Evolutionary conservation across 2,888 invertebrate species (phyloP).

Genomic region (Venusia cambrica): DNA sequence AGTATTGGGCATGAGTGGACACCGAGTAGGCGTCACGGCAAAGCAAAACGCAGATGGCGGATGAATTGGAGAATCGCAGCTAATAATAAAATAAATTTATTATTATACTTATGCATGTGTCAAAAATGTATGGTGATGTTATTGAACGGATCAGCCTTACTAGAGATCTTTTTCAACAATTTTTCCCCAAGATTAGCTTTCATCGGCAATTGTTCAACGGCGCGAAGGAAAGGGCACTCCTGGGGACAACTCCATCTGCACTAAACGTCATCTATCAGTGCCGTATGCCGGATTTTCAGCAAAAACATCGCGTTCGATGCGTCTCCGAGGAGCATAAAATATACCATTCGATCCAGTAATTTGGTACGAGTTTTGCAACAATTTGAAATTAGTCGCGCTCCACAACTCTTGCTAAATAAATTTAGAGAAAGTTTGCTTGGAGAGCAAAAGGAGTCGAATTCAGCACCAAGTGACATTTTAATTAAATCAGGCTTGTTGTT

Average conservation of each 20-base stretch:
- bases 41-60: too few relatives aligned
- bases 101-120: too few relatives aligned
- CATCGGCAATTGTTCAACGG: conserved; percentile 73
- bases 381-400: conserved; percentile 24
- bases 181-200: conserved; percentile 54
- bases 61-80: too few relatives aligned
- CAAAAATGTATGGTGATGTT: conserved; percentile 13
- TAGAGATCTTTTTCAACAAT: conserved; percentile 39
- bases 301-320: conserved; percentile 50
- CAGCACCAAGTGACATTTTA: conserved; percentile 53
- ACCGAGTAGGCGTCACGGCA: too few relatives aligned
- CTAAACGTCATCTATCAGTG: conserved; percentile 71
- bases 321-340: conserved; percentile 53
- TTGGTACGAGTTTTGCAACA: conserved; percentile 22
- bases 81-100: too few relatives aligned
- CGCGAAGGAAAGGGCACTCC: conserved; percentile 65
- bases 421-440: conserved; percentile 15
- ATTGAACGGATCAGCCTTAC: conserved; percentile 16
- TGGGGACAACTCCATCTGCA: conserved; percentile 70
- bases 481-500: conserved; percentile 62
- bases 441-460: conserved; percentile 25
- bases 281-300: conserved; percentile 54
- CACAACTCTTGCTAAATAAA: conserved; percentile 19
- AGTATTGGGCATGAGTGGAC: too few relatives aligned
- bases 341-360: conserved; percentile 36